Percentiles rank a stretch among this genome's conserved stretches.
These are phyloP conservation scores for Ophiothrix spiculata DNA, from an alignment of 35 echinoderm and acorn worm species.

Conservation along the genomic window DNA sequence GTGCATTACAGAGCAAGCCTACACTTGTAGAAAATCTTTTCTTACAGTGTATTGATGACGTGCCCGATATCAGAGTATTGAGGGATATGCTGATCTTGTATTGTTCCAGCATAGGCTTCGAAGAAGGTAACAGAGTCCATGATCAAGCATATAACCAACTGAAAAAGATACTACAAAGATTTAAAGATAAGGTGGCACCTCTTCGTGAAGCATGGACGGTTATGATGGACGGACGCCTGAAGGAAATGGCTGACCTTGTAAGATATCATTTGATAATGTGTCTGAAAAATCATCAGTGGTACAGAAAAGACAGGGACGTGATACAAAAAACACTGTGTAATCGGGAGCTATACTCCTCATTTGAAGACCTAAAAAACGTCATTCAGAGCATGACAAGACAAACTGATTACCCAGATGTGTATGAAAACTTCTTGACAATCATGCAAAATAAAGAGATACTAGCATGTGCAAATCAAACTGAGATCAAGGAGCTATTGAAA, in stretches of 20 bases:
- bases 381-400: constrained; percentile 5
- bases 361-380: constrained; percentile 2
- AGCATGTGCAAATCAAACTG: background rate
- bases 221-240: background rate
- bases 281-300: background rate
- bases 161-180: background rate
- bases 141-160: background rate
- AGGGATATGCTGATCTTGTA: background rate
- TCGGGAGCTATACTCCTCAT: background rate
- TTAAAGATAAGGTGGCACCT: background rate
- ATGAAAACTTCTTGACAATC: constrained; percentile 11
- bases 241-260: background rate
- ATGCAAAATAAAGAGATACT: background rate
- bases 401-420: constrained; percentile 16
- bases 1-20: background rate
- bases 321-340: background rate
- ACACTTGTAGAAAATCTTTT: background rate
- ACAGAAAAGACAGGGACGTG: background rate
- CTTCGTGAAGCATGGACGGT: background rate
- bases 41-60: background rate
- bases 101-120: background rate
- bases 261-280: background rate
- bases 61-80: background rate
- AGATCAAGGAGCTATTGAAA: background rate
- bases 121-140: background rate